Evolutionary conservation across 2,797 vertebrate genomes (phyloP).

Genomic region (Amblyraja radiata): DNA sequence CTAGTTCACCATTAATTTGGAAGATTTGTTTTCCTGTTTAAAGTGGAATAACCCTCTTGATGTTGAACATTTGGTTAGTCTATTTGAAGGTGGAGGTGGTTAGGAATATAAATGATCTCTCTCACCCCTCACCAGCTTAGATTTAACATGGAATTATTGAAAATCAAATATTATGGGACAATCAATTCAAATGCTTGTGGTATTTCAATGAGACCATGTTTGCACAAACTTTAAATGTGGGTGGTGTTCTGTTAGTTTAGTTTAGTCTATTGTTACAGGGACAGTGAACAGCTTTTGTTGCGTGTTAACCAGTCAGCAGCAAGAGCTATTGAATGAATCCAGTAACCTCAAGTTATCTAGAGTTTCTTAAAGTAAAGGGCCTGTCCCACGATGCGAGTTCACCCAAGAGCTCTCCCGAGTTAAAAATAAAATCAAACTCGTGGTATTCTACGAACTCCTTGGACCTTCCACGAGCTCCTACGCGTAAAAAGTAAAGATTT

Average conservation of each 20-base stretch:
- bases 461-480: no score
- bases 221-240: background rate
- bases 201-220: background rate
- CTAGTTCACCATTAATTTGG: background rate
- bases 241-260: background rate
- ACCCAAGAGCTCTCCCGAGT: no score
- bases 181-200: background rate
- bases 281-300: no score
- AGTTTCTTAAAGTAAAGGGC: no score
- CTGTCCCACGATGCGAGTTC: no score
- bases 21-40: constrained; percentile 12
- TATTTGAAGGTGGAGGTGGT: background rate
- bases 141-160: background rate
- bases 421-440: no score
- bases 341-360: no score
- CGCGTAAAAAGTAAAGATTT: no score
- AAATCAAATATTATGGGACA: background rate
- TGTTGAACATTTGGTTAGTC: background rate
- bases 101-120: background rate
- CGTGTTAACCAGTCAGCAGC: no score
- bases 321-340: no score
- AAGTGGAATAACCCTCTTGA: constrained; percentile 6
- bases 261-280: no score
- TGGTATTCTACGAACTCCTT: no score
- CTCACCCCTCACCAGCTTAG: background rate